Conservation (phyloP, 2,113 vertebrate genomes). For the Chaetodon trifascialis region DNA sequence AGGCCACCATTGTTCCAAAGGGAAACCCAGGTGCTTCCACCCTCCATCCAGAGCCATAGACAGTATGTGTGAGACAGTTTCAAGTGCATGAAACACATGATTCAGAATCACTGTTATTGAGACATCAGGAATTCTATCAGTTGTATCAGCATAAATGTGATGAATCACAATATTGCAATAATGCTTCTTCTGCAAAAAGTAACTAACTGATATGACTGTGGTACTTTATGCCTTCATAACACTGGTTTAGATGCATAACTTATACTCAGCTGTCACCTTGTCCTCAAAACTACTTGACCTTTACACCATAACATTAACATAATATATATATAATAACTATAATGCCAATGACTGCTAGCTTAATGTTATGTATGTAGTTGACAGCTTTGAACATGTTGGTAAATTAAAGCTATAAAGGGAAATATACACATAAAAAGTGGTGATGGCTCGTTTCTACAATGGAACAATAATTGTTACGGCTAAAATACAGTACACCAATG, state of each 20-base stretch:
- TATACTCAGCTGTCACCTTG: not conserved
- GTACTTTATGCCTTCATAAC: not conserved
- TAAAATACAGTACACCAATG: not conserved
- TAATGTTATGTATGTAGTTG: too few species aligned
- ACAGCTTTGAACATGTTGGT: too few species aligned
- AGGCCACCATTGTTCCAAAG: slow-evolving; percentile 63
- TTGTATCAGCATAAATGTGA: not conserved
- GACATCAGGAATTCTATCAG: not conserved
- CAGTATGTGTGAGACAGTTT: not conserved
- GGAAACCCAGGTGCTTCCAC: slow-evolving; percentile 78
- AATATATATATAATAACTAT: not conserved
- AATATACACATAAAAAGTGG: not conserved
- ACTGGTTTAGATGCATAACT: not conserved
- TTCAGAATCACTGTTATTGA: not conserved
- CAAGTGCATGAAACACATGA: slow-evolving; percentile 2
- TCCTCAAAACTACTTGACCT: not conserved
- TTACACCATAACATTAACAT: not conserved
- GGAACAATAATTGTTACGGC: too few species aligned
- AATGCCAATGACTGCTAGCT: not conserved
- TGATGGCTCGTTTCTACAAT: not conserved
- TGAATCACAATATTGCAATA: not conserved
- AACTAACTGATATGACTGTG: not conserved
- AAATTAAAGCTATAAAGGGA: too few species aligned
- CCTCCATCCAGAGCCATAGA: not conserved
- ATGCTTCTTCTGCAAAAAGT: not conserved